Base-by-base conservation (phyloP, 2,113 vertebrate species). In the Phyllostomus hastatus region DNA sequence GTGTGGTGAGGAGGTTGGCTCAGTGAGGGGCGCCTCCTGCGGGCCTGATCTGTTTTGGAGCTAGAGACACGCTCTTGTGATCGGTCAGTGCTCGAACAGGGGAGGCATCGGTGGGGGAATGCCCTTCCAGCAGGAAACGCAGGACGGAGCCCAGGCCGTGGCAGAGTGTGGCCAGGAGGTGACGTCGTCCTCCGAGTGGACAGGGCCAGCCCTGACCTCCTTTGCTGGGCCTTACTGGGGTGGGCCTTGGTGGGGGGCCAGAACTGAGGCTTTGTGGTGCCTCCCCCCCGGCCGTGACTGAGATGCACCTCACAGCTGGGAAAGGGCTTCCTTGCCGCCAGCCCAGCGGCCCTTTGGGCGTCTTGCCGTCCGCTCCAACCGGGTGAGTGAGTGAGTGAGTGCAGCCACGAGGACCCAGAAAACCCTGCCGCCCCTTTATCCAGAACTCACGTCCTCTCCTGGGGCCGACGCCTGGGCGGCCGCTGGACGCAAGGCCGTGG, bases 351-450 rank as follows among this genome's bases (percentile, higher is more conserved):
- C 24, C 46, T 41, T 10, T 10, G 50, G 22, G 48, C 0, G 1
- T 43, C 24, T 8, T 16, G 57, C 50, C 38, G 7, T 52, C 33
- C 5, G 0, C 50, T 38, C 86, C 46, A 7, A 46, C 26, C 6
- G 5, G 22, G 17, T 52, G 7, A 0, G 9, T 2, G n/a, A 0
- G 9, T 2, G n/a, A n/a, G 75, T 54, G 41, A 9, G 38, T 41
- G 38, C 1, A 7, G 24, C 4, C 1, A 1, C 8, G 15, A 28
- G 50, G 35, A 48, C 33, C 50, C 14, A 10, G 52, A 20, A 70
- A 57, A n/a, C 24, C 20, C 28, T 59, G 14, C 41, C 9, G 64
- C 43, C 43, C 35, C 20, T 70, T 28, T 69, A 38, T 33, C 48
- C 31, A 59, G 59, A 7, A 19, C 43, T 38, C 38, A 43, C 14